Percentiles rank a stretch among this genome's conserved stretches.
Evolutionary conservation across 2,797 vertebrate species (phyloP).

Genomic region (Epinephelus coioides): DNA sequence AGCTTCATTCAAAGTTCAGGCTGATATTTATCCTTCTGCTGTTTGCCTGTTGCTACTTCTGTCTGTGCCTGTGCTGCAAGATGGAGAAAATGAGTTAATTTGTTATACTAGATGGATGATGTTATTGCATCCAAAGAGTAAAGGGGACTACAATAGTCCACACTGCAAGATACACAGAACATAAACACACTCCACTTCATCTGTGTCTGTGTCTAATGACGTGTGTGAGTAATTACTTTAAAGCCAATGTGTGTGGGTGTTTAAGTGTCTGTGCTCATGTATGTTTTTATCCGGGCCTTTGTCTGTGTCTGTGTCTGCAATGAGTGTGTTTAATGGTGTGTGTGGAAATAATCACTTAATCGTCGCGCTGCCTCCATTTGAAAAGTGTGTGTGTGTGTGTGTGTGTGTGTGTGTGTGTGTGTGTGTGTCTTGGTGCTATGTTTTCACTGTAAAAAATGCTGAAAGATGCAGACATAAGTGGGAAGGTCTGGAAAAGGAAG

Average conservation of each 20-base stretch:
- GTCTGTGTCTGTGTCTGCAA: constrained; percentile 74
- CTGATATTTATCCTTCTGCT: constrained; percentile 3
- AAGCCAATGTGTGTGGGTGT: constrained; percentile 70
- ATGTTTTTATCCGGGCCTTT: constrained; percentile 80
- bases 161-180: constrained; percentile 69
- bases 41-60: constrained; percentile 3
- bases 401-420: constrained; percentile 47
- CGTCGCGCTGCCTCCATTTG: constrained; percentile 74
- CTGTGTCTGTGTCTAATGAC: constrained; percentile 81
- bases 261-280: constrained; percentile 81
- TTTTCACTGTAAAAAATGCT: constrained; percentile 61
- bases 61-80: constrained; percentile 15
- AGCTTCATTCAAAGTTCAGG: background rate
- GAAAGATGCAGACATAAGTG: constrained; percentile 50
- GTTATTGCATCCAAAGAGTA: constrained; percentile 50
- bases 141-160: constrained; percentile 46
- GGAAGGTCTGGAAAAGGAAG: constrained; percentile 33
- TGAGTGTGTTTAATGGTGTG: constrained; percentile 85
- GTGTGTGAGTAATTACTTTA: constrained; percentile 84
- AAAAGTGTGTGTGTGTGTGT: constrained; percentile 48
- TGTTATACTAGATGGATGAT: constrained; percentile 43
- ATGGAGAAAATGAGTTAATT: constrained; percentile 36
- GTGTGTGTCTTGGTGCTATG: constrained; percentile 34
- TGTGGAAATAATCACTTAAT: constrained; percentile 85
- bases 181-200: constrained; percentile 81